A percentile compares a stretch with the other conserved stretches of the same genome.
phyloP scores from a whole-genome alignment of 2,797 vertebrate species.

The Acrossocheilus fasciatus region DNA sequence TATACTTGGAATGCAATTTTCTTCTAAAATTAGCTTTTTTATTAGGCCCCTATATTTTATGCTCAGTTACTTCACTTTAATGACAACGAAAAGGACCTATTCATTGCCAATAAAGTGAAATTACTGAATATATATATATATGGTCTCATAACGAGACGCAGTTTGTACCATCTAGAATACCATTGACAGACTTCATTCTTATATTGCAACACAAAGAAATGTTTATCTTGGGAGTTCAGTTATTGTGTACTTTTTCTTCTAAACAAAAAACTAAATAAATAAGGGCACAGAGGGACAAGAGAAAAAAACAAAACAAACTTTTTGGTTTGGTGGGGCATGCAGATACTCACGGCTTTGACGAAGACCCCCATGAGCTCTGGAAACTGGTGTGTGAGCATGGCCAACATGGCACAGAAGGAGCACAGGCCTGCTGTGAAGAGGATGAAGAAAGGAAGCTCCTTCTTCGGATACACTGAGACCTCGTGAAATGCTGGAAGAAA shows the following conservation, averaged over 20 bases:
- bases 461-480: conserved; percentile 98
- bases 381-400: conserved; percentile 98
- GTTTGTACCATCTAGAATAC: neutral
- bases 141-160: neutral
- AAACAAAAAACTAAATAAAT: neutral
- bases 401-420: conserved; percentile 97
- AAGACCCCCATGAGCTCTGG: conserved; percentile 98
- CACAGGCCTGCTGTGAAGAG: conserved; percentile 99
- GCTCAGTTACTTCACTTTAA: no score
- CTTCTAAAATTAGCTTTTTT: no score
- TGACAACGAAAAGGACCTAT: no score
- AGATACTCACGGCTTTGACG: conserved; percentile 93
- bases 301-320: neutral
- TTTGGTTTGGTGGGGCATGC: neutral
- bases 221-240: conserved; percentile 30
- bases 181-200: neutral
- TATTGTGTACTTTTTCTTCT: conserved; percentile 2
- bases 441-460: conserved; percentile 99
- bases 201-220: conserved; percentile 27
- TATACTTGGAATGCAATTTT: no score
- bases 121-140: no score
- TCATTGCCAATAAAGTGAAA: no score
- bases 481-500: conserved; percentile 90
- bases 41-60: no score
- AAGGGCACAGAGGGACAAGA: neutral